Conservation (phyloP, 37 sponge, comb jelly and placozoan genomes). For the Geodia barretti region DNA sequence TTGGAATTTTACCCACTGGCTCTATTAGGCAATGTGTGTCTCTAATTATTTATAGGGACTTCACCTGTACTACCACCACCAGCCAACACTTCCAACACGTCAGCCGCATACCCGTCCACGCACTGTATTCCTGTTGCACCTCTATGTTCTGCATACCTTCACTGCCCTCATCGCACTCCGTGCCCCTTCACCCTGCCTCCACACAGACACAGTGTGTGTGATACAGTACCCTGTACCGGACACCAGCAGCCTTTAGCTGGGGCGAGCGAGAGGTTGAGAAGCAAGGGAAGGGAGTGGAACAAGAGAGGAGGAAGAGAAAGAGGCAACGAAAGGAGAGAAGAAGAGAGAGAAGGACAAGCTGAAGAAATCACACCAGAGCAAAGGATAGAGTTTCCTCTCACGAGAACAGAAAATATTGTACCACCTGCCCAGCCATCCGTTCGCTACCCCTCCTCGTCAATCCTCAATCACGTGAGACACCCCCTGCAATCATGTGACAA, state of each 20-base stretch:
- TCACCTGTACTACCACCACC: too few relatives aligned
- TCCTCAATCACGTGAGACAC: not conserved
- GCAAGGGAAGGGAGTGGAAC: not conserved
- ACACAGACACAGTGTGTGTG: conserved; percentile 3
- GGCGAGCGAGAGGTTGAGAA: not conserved
- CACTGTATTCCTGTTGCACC: too few relatives aligned
- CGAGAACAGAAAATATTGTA: not conserved
- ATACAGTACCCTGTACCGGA: not conserved
- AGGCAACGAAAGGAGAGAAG: not conserved
- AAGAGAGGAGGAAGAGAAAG: not conserved
- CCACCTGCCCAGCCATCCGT: not conserved
- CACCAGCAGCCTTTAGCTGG: not conserved
- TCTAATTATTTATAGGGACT: too few relatives aligned
- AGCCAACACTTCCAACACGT: too few relatives aligned
- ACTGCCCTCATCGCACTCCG: too few relatives aligned
- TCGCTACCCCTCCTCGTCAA: not conserved
- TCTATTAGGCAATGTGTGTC: too few relatives aligned
- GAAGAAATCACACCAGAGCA: not conserved
- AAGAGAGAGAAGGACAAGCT: not conserved
- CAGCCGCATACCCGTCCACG: too few relatives aligned
- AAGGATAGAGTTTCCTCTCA: not conserved
- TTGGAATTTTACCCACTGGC: too few relatives aligned
- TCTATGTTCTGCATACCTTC: not conserved
- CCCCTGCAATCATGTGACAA: not conserved
- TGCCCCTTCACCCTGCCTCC: too few relatives aligned